Evolutionary conservation across 2,797 vertebrate species (phyloP).

Genomic region (Vespertilio murinus): DNA sequence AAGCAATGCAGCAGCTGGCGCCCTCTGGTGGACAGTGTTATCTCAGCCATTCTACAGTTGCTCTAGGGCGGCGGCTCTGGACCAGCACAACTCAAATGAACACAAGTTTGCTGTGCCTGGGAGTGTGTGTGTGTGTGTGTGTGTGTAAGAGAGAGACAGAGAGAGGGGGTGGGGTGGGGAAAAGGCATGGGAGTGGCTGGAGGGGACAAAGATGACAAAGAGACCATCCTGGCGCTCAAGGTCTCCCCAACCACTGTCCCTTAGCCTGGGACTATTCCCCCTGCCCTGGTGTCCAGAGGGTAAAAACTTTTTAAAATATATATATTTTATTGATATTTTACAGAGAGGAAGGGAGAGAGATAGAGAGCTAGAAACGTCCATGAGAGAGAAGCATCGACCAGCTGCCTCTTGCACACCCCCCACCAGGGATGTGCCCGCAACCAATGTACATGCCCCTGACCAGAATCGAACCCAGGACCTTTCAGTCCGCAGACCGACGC

Average conservation of each 20-base stretch:
- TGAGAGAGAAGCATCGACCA: too few relatives aligned
- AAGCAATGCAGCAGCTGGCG: not conserved
- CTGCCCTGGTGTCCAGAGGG: not conserved
- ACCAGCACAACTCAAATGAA: not conserved
- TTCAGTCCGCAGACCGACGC: too few relatives aligned
- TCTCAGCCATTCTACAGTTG: not conserved
- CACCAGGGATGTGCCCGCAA: too few relatives aligned
- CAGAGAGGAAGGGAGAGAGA: too few relatives aligned
- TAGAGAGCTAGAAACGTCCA: too few relatives aligned
- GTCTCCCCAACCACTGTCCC: not conserved
- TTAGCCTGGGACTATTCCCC: not conserved
- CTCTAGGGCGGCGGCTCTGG: fast-evolving
- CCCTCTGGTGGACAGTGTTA: constrained; percentile 59
- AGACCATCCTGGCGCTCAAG: not conserved
- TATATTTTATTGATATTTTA: too few relatives aligned
- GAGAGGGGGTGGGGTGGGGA: too few relatives aligned
- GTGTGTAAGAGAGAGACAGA: too few relatives aligned
- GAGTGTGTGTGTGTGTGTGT: not conserved
- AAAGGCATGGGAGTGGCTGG: not conserved
- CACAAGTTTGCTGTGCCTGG: not conserved
- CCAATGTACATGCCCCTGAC: too few relatives aligned
- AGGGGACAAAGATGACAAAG: not conserved
- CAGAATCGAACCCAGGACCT: too few relatives aligned
- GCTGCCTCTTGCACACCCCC: too few relatives aligned
- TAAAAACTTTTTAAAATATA: too few relatives aligned